phyloP scores from a whole-genome alignment of 1,140 invertebrate species.

The Eupristina koningsbergeri region DNA sequence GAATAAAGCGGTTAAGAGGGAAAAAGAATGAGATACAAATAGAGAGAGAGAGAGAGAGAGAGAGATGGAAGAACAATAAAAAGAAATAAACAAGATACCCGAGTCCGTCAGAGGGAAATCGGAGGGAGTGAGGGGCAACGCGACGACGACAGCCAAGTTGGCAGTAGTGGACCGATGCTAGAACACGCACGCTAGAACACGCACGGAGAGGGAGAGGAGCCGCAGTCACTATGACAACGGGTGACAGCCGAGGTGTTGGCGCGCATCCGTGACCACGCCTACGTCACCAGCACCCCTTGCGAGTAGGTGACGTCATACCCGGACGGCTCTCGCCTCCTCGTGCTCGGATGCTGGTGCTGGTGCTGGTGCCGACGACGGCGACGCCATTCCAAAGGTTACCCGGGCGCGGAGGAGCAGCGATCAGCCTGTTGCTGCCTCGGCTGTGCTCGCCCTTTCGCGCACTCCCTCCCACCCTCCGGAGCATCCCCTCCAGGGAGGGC shows the following conservation, averaged over 20 bases:
- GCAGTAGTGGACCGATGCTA: background rate
- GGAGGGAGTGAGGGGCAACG: slow-evolving; percentile 32
- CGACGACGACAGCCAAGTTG: slow-evolving; percentile 18
- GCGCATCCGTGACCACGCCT: slow-evolving; percentile 73
- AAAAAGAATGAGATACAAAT: no score
- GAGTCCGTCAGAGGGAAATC: slow-evolving; percentile 29
- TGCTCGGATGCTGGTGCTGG: background rate
- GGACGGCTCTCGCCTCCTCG: slow-evolving; percentile 37
- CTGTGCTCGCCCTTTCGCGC: slow-evolving; percentile 14
- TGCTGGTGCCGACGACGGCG: background rate
- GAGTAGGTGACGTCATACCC: slow-evolving; percentile 69
- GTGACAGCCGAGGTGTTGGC: slow-evolving; percentile 71
- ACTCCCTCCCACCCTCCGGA: background rate
- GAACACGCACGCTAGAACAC: background rate
- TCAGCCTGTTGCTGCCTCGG: slow-evolving; percentile 56
- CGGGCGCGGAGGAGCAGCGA: background rate
- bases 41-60: slow-evolving; percentile 4
- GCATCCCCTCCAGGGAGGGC: slow-evolving; percentile 32
- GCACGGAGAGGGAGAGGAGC: background rate
- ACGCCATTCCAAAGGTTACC: slow-evolving; percentile 36
- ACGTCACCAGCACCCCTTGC: slow-evolving; percentile 69
- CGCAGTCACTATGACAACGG: slow-evolving; percentile 73
- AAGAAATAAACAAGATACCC: background rate
- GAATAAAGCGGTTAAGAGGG: no score
- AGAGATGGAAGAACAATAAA: background rate